A percentile compares a stretch with the other conserved stretches of the same genome.
phyloP scores from a whole-genome alignment of 2,113 vertebrate species.

The Dermatemys mawii region DNA sequence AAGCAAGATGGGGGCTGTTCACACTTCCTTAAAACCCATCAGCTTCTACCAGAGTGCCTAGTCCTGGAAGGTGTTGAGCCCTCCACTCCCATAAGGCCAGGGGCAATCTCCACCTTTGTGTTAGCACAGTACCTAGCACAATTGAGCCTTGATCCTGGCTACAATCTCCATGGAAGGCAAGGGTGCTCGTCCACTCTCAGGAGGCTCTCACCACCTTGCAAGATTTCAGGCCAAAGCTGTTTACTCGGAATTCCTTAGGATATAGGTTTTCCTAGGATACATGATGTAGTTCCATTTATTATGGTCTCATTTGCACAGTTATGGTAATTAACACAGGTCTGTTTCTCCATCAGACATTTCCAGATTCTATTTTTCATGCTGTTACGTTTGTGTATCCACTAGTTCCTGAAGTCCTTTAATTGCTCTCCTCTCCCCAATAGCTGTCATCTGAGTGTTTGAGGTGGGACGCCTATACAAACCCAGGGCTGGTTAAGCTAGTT shows the following conservation, averaged over 20 bases:
- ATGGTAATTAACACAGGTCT: neutral
- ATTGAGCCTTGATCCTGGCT: neutral
- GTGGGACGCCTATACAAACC: neutral
- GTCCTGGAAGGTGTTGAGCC: neutral
- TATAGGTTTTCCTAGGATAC: neutral
- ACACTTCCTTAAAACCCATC: conserved; percentile 48
- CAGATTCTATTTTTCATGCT: neutral
- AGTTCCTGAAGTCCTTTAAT: neutral
- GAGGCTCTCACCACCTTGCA: neutral
- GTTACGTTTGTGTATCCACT: neutral
- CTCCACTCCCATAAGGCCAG: neutral
- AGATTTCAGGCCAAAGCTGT: neutral
- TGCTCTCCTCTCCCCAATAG: neutral
- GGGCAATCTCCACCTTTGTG: neutral
- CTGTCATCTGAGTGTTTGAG: fast-evolving
- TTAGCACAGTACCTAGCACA: neutral
- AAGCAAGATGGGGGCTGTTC: conserved; percentile 30
- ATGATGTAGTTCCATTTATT: neutral
- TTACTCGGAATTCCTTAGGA: neutral
- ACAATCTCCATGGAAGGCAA: neutral
- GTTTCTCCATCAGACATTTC: neutral
- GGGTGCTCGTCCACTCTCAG: neutral
- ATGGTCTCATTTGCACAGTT: neutral
- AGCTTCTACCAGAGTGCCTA: conserved; percentile 13
- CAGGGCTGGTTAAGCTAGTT: fast-evolving